phyloP scores from a whole-genome alignment of 2,797 vertebrate genomes.

The Gymnodraco acuticeps region DNA sequence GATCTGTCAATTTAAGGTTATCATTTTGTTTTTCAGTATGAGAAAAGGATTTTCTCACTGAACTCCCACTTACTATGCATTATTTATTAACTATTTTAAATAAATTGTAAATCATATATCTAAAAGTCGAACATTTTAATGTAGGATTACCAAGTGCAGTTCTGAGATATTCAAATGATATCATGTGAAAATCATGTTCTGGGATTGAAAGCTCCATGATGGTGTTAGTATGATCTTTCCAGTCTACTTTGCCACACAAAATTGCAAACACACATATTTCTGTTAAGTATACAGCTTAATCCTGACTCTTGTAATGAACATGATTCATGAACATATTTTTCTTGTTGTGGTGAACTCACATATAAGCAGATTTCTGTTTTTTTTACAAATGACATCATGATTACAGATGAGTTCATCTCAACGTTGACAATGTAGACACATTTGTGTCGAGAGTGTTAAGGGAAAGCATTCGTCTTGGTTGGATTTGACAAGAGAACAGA shows the following conservation, averaged over 20 bases:
- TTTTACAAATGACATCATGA: conserved; percentile 50
- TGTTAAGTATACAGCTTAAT: conserved; percentile 7
- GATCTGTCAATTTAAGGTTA: background rate
- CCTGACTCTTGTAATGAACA: conserved; percentile 13
- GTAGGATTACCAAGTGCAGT: background rate
- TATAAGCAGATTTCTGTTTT: conserved; percentile 35
- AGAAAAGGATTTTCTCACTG: background rate
- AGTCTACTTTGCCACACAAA: background rate
- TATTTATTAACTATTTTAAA: background rate
- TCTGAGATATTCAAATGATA: background rate
- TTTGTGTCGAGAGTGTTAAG: conserved; percentile 43
- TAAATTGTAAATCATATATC: background rate
- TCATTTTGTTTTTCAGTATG: background rate
- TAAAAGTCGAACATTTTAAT: background rate
- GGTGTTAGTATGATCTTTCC: background rate
- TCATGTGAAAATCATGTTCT: background rate
- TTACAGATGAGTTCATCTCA: conserved; percentile 45
- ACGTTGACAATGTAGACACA: conserved; percentile 21
- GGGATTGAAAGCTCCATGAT: background rate
- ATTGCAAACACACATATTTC: background rate
- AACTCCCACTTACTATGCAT: background rate
- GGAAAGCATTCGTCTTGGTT: conserved; percentile 48
- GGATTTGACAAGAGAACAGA: conserved; percentile 30
- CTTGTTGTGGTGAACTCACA: conserved; percentile 33
- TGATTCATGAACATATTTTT: conserved; percentile 9